Evolutionary conservation across 1,140 invertebrate species (phyloP), one percentile per base, ranked within the genome.

Genomic region (Drosophila repletoides): DNA sequence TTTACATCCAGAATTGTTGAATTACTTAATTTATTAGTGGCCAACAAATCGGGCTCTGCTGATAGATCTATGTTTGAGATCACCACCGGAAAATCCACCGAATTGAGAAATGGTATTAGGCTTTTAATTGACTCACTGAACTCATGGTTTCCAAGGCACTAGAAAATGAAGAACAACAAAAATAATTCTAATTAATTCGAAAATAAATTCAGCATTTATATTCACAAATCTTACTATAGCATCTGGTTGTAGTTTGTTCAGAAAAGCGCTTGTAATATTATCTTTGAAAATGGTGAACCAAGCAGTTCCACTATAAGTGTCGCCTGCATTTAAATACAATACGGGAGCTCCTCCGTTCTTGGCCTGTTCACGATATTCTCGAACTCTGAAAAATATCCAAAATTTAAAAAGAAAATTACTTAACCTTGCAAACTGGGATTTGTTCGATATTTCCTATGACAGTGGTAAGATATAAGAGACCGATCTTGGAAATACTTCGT

Each of bases 81-180:
- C 0, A 98, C 79, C 0, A 97, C 92, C 0, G 96, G 96, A 67
- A 94, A 95, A 0, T 92, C 91, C 1, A 94, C 90, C 33, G 93
- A 92, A 24, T 94, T 90, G 3, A 98, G 90, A 84, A 97, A 98
- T 1, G 95, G 94, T 5, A 94, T 91, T 2, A 98, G 84, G 9
- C 95, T 95, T 1, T 89, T 84, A 0, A 96, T 91, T 0, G 95
- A 94, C 51, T 95, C 92, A 86, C 98, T 97, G 79, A 98, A 98
- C 90, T 99, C 97, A 77, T 98, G 97, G 86, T 98, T 99, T 14
- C 97, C 97, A 41, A 98, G 91, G 10, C 94, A 94, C 96, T 98
- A 90, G 40, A 92, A 92, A n/a, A n/a, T n/a, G n/a, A n/a, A n/a
- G n/a, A n/a, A 2, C 12, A n/a, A 7, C 5, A 12, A 89, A 84